Conservation (phyloP, 2,797 vertebrate genomes). For the Chaenodraco wilsoni region DNA sequence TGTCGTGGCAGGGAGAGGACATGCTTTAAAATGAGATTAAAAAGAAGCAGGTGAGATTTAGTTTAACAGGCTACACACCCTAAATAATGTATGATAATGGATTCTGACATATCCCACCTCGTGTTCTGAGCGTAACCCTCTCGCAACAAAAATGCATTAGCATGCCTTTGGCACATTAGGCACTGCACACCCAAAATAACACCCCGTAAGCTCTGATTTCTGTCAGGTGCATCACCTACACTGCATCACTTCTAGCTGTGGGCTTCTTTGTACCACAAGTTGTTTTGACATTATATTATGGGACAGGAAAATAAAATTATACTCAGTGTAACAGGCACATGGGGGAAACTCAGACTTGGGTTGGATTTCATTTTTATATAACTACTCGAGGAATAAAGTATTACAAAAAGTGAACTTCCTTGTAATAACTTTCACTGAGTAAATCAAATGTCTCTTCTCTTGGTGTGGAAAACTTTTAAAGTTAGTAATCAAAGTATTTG, state of each 20-base stretch:
- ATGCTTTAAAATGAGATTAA: conserved; percentile 12
- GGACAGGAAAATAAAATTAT: background rate
- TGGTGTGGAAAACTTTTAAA: background rate
- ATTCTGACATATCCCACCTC: background rate
- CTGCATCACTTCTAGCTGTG: background rate
- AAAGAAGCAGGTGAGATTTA: conserved; percentile 6
- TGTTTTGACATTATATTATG: background rate
- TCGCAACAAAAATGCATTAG: conserved; percentile 2
- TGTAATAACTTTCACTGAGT: background rate
- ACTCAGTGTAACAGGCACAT: background rate
- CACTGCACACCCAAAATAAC: conserved; percentile 3
- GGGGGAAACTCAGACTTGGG: background rate
- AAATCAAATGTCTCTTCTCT: background rate
- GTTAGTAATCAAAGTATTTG: background rate
- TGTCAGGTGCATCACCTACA: conserved; percentile 2
- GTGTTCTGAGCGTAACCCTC: conserved; percentile 7
- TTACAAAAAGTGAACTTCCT: background rate
- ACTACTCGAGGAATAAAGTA: background rate
- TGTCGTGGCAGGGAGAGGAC: background rate
- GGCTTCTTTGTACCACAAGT: background rate
- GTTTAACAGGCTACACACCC: background rate
- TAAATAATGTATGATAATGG: conserved; percentile 29
- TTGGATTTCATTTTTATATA: background rate
- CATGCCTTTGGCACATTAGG: background rate
- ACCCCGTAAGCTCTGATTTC: background rate